These are phyloP conservation scores for Glaucopsyche alexis DNA, from an alignment of 2,888 invertebrate genomes.

Conservation along the genomic window DNA sequence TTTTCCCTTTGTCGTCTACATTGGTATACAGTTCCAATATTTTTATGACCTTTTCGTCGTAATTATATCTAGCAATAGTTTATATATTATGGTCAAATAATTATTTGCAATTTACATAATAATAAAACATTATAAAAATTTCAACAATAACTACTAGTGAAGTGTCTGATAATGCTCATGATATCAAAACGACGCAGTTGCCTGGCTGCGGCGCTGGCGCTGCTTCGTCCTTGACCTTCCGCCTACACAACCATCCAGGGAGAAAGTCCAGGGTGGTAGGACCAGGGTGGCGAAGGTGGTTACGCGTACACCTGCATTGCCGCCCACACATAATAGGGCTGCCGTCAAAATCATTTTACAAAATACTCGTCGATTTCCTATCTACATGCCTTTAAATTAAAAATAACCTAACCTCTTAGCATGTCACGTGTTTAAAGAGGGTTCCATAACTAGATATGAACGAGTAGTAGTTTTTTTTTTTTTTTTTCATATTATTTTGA, in stretches of 20 bases:
- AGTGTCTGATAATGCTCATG: background rate
- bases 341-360: background rate
- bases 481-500: no score
- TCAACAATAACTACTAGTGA: no score
- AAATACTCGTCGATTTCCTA: no score
- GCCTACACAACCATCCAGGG: background rate
- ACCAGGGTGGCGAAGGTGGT: background rate
- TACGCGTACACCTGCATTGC: background rate
- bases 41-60: background rate
- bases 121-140: no score
- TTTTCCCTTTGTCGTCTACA: background rate
- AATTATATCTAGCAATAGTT: no score
- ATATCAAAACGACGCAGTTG: background rate
- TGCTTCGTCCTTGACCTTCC: background rate
- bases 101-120: no score
- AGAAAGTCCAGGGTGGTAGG: background rate
- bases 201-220: background rate
- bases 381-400: no score
- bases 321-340: constrained; percentile 1
- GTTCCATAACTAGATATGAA: no score
- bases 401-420: no score
- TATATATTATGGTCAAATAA: no score
- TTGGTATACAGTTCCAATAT: background rate
- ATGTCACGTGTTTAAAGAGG: no score
- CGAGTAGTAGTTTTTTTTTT: no score